Evolutionary conservation across 2,113 vertebrate genomes (phyloP).

Genomic region (Onychostoma macrolepis): DNA sequence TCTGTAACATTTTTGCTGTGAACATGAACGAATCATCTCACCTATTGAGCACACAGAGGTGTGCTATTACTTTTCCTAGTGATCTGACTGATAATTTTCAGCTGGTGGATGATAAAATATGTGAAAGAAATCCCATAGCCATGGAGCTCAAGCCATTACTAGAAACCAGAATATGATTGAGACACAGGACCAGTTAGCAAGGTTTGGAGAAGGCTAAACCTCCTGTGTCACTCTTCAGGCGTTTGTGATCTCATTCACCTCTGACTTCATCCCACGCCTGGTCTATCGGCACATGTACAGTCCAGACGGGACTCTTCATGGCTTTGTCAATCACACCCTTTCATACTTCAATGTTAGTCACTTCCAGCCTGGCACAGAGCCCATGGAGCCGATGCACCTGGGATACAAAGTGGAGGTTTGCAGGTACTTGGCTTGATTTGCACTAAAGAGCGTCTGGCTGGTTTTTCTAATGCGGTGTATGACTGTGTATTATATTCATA

Average conservation of each 20-base stretch:
- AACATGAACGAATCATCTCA: neutral
- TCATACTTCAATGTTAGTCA: slow-evolving; percentile 94
- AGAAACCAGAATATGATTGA: neutral
- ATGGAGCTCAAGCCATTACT: neutral
- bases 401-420: slow-evolving; percentile 86
- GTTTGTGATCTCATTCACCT: slow-evolving; percentile 98
- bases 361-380: slow-evolving; percentile 86
- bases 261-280: slow-evolving; percentile 97
- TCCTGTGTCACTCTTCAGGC: slow-evolving; percentile 78
- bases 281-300: slow-evolving; percentile 97
- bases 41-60: neutral
- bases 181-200: neutral
- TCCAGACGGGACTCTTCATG: slow-evolving; percentile 89
- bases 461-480: neutral
- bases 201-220: slow-evolving; percentile 15
- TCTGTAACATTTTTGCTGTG: neutral
- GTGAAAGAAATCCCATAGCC: neutral
- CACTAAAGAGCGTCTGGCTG: neutral
- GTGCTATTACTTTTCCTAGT: neutral
- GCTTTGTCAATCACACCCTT: slow-evolving; percentile 93
- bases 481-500: neutral
- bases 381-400: slow-evolving; percentile 79
- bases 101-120: neutral
- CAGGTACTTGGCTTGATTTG: slow-evolving; percentile 79
- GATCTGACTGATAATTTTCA: neutral